phyloP scores from a whole-genome alignment of 2,113 vertebrate species.

The Serilophus lunatus region DNA sequence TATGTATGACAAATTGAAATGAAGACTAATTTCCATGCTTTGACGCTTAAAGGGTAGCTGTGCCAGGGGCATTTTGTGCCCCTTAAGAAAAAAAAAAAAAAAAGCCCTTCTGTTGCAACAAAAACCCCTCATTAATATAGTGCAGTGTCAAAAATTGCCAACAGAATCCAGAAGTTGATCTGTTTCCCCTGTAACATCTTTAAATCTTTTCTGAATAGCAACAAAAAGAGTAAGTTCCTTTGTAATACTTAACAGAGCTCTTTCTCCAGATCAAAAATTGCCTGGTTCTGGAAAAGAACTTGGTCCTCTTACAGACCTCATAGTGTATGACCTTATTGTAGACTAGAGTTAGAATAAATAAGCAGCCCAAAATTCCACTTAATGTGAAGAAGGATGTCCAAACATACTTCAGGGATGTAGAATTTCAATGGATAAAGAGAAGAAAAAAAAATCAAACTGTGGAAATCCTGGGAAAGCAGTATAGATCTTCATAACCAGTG shows the following conservation, averaged over 20 bases:
- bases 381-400: not conserved
- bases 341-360: not conserved
- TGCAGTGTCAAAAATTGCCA: not conserved
- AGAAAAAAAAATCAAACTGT: not conserved
- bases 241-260: not conserved
- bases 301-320: not conserved
- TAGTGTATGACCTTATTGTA: rapidly evolving
- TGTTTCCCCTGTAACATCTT: not conserved
- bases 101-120: not conserved
- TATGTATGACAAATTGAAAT: not conserved
- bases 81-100: not conserved
- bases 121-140: not conserved
- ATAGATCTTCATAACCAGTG: not conserved
- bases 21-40: not conserved
- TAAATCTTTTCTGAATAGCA: not conserved
- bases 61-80: not conserved
- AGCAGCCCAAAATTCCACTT: not conserved
- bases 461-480: not conserved
- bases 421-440: not conserved
- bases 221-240: not conserved
- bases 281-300: not conserved
- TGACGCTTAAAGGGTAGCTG: not conserved
- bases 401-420: not conserved
- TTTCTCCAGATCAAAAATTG: not conserved
- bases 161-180: not conserved